Conservation (phyloP, 2,888 invertebrate genomes). For the Elaeidobius kamerunicus region DNA sequence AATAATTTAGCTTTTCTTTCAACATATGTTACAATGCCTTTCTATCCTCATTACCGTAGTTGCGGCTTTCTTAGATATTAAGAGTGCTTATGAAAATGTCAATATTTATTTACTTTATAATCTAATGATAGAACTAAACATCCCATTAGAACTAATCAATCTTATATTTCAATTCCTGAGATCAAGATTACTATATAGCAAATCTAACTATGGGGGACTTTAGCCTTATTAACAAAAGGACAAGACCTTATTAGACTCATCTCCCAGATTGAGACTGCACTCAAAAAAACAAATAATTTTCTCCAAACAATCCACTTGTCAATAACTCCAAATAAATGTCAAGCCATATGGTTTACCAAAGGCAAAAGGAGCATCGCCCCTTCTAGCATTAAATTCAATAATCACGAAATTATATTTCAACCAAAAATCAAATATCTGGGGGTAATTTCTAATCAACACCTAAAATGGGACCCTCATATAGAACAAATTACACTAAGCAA, state of each 20-base stretch:
- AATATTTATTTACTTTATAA: not conserved
- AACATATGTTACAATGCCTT: not conserved
- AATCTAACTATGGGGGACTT: too few relatives aligned
- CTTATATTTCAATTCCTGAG: not conserved
- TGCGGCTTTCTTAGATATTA: not conserved
- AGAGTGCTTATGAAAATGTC: not conserved
- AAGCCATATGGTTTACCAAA: conserved; percentile 14
- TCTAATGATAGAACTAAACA: not conserved
- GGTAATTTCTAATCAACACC: not conserved
- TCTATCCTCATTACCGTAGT: not conserved
- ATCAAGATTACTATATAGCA: not conserved
- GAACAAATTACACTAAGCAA: conserved; percentile 2
- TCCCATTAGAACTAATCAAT: not conserved
- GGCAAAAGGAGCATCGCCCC: not conserved
- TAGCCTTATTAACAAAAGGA: too few relatives aligned
- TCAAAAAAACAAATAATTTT: too few relatives aligned
- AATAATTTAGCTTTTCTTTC: not conserved
- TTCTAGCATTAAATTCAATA: not conserved
- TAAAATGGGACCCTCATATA: conserved; percentile 13
- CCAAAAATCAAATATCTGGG: conserved; percentile 7
- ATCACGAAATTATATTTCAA: conserved; percentile 7
- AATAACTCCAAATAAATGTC: conserved; percentile 15
- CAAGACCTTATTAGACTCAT: too few relatives aligned
- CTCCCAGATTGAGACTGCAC: too few relatives aligned
- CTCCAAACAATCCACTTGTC: too few relatives aligned